These are phyloP conservation scores for Parus major DNA, from an alignment of 2,113 vertebrate genomes.

Conservation along the genomic window DNA sequence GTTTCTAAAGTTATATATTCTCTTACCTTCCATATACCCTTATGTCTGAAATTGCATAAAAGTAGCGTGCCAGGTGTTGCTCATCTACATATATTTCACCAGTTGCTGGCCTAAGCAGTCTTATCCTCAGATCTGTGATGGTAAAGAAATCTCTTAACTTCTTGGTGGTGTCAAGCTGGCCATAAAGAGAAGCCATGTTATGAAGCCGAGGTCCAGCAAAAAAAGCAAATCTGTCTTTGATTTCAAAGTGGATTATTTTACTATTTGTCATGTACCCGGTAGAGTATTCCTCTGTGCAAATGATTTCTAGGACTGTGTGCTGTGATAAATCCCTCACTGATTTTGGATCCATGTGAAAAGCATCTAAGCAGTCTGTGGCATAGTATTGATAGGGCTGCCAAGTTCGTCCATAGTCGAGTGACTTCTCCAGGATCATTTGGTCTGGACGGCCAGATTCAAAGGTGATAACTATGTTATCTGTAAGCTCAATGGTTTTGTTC, in stretches of 20 bases:
- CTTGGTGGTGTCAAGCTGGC: slow-evolving; percentile 97
- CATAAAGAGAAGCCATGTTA: slow-evolving; percentile 98
- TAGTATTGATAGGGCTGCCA: slow-evolving; percentile 99
- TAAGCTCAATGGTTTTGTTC: slow-evolving; percentile 99
- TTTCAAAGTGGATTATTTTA: slow-evolving; percentile 97
- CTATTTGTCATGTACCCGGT: slow-evolving; percentile 93
- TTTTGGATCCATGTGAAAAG: slow-evolving; percentile 98
- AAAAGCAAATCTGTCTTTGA: slow-evolving; percentile 97
- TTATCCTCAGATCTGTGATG: slow-evolving; percentile 93
- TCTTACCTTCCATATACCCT: slow-evolving; percentile 98
- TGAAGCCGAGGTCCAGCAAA: slow-evolving; percentile 94
- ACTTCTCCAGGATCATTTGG: slow-evolving; percentile 98
- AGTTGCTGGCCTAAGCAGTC: slow-evolving; percentile 91
- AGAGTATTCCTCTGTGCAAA: slow-evolving; percentile 99
- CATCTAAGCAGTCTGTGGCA: slow-evolving; percentile 95
- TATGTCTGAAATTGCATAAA: slow-evolving; percentile 98
- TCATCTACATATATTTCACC: slow-evolving; percentile 95
- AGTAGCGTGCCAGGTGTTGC: slow-evolving; percentile 92
- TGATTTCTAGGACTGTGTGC: slow-evolving; percentile 94
- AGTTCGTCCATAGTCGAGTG: slow-evolving; percentile 92
- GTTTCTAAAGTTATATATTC: neutral
- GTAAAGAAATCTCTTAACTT: slow-evolving; percentile 99
- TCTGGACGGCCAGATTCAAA: slow-evolving; percentile 97
- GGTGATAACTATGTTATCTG: slow-evolving; percentile 95
- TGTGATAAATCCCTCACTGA: slow-evolving; percentile 92